Conservation (phyloP, 2,797 vertebrate genomes). For the Chrosomus eos region DNA sequence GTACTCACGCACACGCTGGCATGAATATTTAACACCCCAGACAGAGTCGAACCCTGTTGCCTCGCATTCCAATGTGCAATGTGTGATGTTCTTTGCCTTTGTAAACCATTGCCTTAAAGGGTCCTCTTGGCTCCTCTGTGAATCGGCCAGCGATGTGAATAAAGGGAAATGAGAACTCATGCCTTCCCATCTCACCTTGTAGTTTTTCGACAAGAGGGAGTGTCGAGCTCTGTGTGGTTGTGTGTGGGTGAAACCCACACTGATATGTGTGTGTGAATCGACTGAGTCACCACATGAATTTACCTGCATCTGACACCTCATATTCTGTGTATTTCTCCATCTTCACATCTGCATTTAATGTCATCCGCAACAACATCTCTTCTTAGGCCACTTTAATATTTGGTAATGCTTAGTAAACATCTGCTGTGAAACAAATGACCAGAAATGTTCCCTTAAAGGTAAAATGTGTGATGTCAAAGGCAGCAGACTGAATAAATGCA, state of each 20-base stretch:
- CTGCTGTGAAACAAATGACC: neutral
- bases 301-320: neutral
- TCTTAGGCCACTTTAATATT: neutral
- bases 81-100: conserved; percentile 69
- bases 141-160: conserved; percentile 59
- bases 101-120: conserved; percentile 71
- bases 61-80: conserved; percentile 58
- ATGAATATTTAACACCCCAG: conserved; percentile 69
- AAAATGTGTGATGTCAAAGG: neutral
- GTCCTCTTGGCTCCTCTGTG: conserved; percentile 60
- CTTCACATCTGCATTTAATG: conserved; percentile 1
- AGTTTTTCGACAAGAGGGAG: conserved; percentile 40
- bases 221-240: conserved; percentile 1
- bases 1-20: conserved; percentile 25
- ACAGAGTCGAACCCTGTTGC: conserved; percentile 61
- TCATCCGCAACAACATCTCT: neutral
- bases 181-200: conserved; percentile 69
- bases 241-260: too few species aligned
- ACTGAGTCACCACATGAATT: conserved; percentile 13
- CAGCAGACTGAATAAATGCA: neutral
- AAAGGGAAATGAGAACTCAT: conserved; percentile 65
- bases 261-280: conserved; percentile 1
- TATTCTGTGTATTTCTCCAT: neutral
- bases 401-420: neutral
- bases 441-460: neutral